Evolutionary conservation across 30 jellyfish, hydroid and myxozoan genomes (phyloP).

Genomic region (Haliclystus octoradiatus): DNA sequence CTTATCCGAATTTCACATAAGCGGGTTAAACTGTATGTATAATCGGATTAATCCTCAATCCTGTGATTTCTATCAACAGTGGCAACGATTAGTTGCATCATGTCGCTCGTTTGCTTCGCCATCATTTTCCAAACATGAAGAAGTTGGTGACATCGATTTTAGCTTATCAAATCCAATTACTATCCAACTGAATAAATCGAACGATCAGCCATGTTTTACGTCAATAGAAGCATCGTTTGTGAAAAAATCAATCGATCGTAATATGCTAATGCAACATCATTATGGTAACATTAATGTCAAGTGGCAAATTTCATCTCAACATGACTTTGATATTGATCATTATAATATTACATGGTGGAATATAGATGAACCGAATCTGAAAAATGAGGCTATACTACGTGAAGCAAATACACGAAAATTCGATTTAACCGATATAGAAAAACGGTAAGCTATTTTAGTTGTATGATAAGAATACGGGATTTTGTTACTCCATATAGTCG

Average conservation of each 20-base stretch:
- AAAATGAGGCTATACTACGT: background rate
- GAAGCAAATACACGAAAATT: background rate
- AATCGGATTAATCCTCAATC: too few relatives aligned
- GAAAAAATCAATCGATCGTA: background rate
- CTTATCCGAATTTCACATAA: too few relatives aligned
- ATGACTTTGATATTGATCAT: background rate
- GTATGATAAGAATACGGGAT: too few relatives aligned
- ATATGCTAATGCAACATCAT: background rate
- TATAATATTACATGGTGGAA: background rate
- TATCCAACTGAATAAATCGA: background rate
- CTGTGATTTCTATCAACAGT: too few relatives aligned
- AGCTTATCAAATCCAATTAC: background rate
- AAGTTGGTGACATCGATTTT: background rate
- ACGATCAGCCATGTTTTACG: background rate
- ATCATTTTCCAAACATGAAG: background rate
- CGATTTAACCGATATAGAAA: background rate
- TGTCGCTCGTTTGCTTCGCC: background rate
- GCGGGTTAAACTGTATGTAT: too few relatives aligned
- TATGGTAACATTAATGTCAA: background rate
- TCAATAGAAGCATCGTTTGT: background rate
- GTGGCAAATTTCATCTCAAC: background rate
- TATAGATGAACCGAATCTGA: background rate
- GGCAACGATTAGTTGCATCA: slow-evolving; percentile 37
- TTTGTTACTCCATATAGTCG: too few relatives aligned
- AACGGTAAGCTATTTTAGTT: background rate